Conservation (phyloP, 2,113 vertebrate genomes). For the Erythrocercus mccallii region DNA sequence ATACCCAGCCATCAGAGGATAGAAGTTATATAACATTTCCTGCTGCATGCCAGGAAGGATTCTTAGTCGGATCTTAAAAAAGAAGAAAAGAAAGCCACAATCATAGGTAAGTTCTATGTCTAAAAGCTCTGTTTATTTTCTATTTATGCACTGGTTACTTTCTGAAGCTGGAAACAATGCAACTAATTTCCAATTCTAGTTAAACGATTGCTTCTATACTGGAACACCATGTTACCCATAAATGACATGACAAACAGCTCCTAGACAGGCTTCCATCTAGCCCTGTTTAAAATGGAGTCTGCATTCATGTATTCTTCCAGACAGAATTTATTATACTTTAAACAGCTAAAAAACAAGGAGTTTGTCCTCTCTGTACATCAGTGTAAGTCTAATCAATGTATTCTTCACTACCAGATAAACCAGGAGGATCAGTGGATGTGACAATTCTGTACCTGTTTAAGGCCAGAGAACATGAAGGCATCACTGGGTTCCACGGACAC, state of each 20-base stretch:
- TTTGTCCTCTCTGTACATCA: neutral
- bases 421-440: neutral
- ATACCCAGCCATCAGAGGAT: conserved; percentile 96
- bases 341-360: neutral
- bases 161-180: neutral
- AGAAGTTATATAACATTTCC: conserved; percentile 95
- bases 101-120: neutral
- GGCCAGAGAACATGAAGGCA: conserved; percentile 99
- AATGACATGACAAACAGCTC: neutral
- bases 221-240: neutral
- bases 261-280: neutral
- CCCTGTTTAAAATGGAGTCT: neutral
- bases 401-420: neutral
- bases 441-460: conserved; percentile 87
- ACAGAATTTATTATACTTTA: neutral
- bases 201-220: neutral
- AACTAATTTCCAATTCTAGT: neutral
- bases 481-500: conserved; percentile 94
- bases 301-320: neutral
- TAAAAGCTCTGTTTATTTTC: neutral
- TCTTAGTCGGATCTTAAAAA: conserved; percentile 84
- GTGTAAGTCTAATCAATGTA: fast-evolving
- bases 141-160: neutral
- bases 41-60: conserved; percentile 91
- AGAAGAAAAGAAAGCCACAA: neutral